phyloP scores from a whole-genome alignment of 2,888 invertebrate species.

The Dasypogon diadema region DNA sequence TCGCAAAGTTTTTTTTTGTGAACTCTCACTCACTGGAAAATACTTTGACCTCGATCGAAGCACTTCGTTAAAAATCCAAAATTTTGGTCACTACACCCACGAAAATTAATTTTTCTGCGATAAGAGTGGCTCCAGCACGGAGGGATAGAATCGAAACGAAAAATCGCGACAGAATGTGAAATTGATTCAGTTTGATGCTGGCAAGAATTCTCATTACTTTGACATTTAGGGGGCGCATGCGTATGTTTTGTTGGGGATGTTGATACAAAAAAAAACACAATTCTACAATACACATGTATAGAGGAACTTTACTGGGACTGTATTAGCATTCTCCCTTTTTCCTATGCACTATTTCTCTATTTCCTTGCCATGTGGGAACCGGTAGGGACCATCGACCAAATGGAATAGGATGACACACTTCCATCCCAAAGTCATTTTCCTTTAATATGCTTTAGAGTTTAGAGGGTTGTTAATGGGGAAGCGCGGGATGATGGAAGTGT shows the following conservation, averaged over 20 bases:
- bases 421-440: not conserved
- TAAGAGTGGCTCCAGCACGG: too few species aligned
- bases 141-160: not conserved
- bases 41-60: not conserved
- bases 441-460: not conserved
- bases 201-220: constrained; percentile 33
- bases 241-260: not conserved
- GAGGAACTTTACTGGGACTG: not conserved
- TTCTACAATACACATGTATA: constrained; percentile 5
- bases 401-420: not conserved
- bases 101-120: too few species aligned
- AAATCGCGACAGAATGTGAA: constrained; percentile 16
- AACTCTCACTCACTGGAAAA: not conserved
- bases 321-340: not conserved
- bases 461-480: not conserved
- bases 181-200: constrained; percentile 35
- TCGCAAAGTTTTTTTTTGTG: not conserved
- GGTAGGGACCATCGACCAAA: not conserved
- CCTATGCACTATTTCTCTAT: not conserved
- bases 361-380: constrained; percentile 8
- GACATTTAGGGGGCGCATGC: constrained; percentile 36
- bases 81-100: too few species aligned
- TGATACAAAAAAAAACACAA: constrained; percentile 43
- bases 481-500: not conserved
- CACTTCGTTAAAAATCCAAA: not conserved